These are phyloP conservation scores for Pentalonia nigronervosa DNA, from an alignment of 1,140 invertebrate species.

Conservation along the genomic window DNA sequence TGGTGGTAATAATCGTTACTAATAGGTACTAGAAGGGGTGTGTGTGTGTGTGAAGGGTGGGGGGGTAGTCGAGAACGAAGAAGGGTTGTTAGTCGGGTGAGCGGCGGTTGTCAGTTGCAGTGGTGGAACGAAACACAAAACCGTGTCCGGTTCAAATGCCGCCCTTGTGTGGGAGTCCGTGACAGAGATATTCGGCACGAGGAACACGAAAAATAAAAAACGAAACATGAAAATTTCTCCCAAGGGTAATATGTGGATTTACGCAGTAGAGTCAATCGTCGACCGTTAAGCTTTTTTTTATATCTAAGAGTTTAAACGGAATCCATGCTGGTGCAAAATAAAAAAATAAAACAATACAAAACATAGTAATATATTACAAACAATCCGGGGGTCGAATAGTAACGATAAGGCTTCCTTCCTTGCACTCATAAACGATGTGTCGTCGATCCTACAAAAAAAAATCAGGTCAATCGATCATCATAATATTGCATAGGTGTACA, in stretches of 20 bases:
- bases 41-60: not conserved
- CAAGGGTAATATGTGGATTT: not conserved
- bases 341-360: not conserved
- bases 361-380: not conserved
- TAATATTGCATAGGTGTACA: not conserved
- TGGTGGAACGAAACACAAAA: not conserved
- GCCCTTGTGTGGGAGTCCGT: not conserved
- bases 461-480: not conserved
- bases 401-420: not conserved
- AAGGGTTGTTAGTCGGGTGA: not conserved
- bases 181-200: not conserved
- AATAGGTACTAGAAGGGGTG: not conserved
- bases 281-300: not conserved
- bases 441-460: not conserved
- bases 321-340: slow-evolving; percentile 29
- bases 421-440: not conserved
- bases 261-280: not conserved
- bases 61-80: not conserved
- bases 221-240: not conserved
- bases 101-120: slow-evolving; percentile 44
- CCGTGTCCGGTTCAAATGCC: not conserved
- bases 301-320: not conserved
- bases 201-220: not conserved
- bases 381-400: not conserved
- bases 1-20: slow-evolving; percentile 43